Conservation (phyloP, 2,113 vertebrate species). For the Peromyscus polionotus region DNA sequence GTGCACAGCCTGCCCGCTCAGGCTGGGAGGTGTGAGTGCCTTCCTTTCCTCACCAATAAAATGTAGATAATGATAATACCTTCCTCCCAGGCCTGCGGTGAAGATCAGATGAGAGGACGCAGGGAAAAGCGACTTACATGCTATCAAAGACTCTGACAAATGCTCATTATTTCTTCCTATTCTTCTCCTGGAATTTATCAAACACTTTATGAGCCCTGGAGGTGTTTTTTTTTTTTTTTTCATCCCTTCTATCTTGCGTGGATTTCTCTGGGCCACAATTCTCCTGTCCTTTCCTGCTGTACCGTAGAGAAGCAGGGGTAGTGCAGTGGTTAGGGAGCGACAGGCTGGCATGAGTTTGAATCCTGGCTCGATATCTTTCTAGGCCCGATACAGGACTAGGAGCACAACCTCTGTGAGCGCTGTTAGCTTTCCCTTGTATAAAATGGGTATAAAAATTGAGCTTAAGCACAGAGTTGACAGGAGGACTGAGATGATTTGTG, state of each 20-base stretch:
- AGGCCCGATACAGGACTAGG: neutral
- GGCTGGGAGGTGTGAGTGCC: conserved; percentile 41
- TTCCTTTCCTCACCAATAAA: conserved; percentile 69
- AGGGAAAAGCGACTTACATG: conserved; percentile 66
- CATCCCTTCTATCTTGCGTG: neutral
- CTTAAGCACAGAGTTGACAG: neutral
- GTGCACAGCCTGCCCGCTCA: conserved; percentile 26
- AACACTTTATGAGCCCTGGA: conserved; percentile 78
- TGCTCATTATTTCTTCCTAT: conserved; percentile 81
- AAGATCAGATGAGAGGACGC: conserved; percentile 80
- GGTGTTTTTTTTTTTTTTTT: conserved; percentile 58
- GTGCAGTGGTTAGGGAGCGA: neutral
- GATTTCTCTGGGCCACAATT: conserved; percentile 49
- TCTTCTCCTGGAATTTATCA: conserved; percentile 83
- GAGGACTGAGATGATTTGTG: neutral
- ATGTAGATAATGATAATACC: conserved; percentile 78
- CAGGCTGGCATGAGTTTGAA: neutral
- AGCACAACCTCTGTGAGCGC: neutral
- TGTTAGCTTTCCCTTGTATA: neutral
- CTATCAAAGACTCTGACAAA: conserved; percentile 82
- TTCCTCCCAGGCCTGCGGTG: conserved; percentile 74
- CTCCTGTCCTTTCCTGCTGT: conserved; percentile 2
- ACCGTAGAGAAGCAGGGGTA: neutral
- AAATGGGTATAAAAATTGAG: neutral
- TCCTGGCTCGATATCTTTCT: neutral